A percentile compares a stretch with the other conserved stretches of the same genome.
Evolutionary conservation across 2,113 vertebrate genomes (phyloP).

Genomic region (Miniopterus natalensis): DNA sequence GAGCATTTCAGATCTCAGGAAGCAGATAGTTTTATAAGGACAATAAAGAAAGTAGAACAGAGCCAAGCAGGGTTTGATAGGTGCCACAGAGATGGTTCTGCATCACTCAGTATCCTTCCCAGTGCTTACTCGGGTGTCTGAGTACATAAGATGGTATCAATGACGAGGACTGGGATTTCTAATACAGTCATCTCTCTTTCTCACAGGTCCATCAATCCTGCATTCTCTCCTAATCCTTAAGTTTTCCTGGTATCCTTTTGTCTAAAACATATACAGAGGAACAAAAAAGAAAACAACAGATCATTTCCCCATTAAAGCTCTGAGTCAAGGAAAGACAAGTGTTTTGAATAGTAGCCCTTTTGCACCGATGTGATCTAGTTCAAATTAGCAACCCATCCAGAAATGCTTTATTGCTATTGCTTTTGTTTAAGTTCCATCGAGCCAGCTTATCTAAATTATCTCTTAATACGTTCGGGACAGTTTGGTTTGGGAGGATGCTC

Average conservation of each 20-base stretch:
- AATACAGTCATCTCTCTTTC: not conserved
- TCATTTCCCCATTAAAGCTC: conserved; percentile 9
- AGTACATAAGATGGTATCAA: not conserved
- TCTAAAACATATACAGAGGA: conserved; percentile 1
- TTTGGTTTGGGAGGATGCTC: conserved; percentile 57
- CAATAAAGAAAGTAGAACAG: not conserved
- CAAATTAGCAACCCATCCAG: conserved; percentile 64
- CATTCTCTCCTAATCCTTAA: not conserved
- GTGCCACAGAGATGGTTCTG: not conserved
- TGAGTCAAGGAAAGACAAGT: not conserved
- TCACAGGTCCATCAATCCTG: not conserved
- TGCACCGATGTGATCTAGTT: not conserved
- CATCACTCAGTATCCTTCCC: not conserved
- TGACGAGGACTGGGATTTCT: not conserved
- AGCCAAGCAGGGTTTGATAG: not conserved
- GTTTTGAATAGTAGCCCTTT: not conserved
- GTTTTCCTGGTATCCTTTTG: not conserved
- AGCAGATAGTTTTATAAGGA: not conserved
- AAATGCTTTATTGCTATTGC: conserved; percentile 57
- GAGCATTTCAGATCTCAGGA: not conserved
- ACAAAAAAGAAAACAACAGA: not conserved
- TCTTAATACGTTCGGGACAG: conserved; percentile 67
- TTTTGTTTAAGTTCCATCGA: conserved; percentile 67
- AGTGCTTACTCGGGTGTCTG: not conserved
- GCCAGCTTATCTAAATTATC: conserved; percentile 70